A percentile compares a stretch with the other conserved stretches of the same genome.
Evolutionary conservation across 2,888 invertebrate species (phyloP).

Genomic region (Unio pictorum): DNA sequence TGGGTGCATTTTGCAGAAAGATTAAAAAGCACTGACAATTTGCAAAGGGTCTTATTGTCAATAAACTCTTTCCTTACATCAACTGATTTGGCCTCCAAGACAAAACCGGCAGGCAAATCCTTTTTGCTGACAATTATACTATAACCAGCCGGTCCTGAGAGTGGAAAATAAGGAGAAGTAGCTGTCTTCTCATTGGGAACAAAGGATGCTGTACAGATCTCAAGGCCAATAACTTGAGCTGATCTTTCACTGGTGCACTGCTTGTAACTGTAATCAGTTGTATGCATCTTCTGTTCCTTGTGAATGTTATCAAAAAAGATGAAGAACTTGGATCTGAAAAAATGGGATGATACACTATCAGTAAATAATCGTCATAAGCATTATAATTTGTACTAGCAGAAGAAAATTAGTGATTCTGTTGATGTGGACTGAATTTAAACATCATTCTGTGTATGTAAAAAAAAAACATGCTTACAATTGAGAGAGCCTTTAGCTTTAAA

Average conservation of each 20-base stretch:
- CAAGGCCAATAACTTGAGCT: conserved; percentile 85
- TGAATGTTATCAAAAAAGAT: conserved; percentile 73
- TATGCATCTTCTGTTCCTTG: conserved; percentile 79
- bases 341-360: background rate
- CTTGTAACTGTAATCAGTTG: conserved; percentile 70
- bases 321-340: conserved; percentile 62
- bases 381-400: background rate
- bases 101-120: conserved; percentile 63
- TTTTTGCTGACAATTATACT: conserved; percentile 55
- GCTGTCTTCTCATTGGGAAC: conserved; percentile 77
- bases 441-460: no score
- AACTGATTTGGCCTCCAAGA: conserved; percentile 56
- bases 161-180: conserved; percentile 71
- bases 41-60: background rate
- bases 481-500: no score
- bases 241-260: conserved; percentile 5
- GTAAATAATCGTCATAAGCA: background rate
- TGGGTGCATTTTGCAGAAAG: no score
- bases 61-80: conserved; percentile 30
- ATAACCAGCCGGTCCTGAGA: conserved; percentile 61
- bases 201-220: conserved; percentile 84
- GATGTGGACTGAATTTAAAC: background rate
- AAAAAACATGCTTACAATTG: no score
- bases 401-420: background rate
- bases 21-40: no score